A percentile compares a stretch with the other conserved stretches of the same genome.
Conservation (phyloP, 2,888 invertebrate species). For the Dryococelus australis region DNA sequence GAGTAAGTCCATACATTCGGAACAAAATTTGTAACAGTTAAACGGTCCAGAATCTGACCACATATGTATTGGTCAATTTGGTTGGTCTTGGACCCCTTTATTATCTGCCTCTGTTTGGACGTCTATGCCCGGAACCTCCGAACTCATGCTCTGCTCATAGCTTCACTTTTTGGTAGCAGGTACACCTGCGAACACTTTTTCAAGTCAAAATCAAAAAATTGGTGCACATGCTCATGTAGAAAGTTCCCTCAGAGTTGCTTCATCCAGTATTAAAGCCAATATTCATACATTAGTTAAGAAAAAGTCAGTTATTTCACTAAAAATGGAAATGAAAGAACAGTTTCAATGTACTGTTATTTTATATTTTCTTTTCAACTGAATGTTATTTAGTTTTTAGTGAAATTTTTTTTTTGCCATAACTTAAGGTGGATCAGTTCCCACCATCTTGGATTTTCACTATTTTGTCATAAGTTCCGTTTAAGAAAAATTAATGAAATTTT, state of each 20-base stretch:
- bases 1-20: no score
- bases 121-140: no score
- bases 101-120: no score
- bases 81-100: no score
- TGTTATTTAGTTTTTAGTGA: not conserved
- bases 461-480: not conserved
- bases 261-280: constrained; percentile 16
- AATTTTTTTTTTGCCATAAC: not conserved
- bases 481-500: no score
- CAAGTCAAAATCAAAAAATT: not conserved
- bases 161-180: not conserved
- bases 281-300: not conserved
- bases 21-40: no score
- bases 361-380: not conserved
- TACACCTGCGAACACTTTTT: constrained; percentile 7
- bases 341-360: not conserved
- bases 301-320: not conserved
- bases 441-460: no score
- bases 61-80: no score
- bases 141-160: not conserved
- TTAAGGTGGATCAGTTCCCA: no score
- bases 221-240: not conserved
- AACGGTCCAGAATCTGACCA: no score
- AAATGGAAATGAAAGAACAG: not conserved
- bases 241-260: not conserved